Evolutionary conservation across 2,888 invertebrate genomes (phyloP).

Genomic region (Orchesellides sinensis): DNA sequence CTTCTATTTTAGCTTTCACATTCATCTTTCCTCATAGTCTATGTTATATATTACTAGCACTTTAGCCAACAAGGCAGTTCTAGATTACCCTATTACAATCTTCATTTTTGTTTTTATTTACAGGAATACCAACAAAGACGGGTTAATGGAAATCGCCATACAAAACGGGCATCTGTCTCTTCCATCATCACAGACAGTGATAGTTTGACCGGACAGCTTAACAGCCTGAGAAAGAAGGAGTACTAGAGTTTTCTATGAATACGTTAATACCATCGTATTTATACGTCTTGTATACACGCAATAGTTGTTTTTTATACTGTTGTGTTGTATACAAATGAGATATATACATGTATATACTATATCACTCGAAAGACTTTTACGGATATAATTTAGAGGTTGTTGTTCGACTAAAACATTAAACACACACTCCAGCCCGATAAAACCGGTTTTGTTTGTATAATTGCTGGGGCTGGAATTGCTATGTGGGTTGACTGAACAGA

Average conservation of each 20-base stretch:
- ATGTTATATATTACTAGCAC: neutral
- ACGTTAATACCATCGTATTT: neutral
- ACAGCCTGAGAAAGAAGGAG: constrained; percentile 61
- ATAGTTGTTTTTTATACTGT: neutral
- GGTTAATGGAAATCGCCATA: constrained; percentile 39
- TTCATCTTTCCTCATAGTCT: neutral
- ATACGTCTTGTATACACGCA: neutral
- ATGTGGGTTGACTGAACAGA: too few species aligned
- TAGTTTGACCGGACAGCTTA: constrained; percentile 68
- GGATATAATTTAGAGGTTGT: neutral
- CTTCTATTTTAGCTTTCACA: neutral
- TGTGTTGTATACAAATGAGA: neutral
- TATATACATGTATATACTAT: neutral
- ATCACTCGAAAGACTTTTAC: constrained; percentile 11
- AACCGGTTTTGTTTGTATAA: too few species aligned
- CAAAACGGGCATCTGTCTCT: constrained; percentile 56
- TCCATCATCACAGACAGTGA: constrained; percentile 64
- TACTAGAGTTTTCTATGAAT: constrained; percentile 6
- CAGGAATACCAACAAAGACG: constrained; percentile 70
- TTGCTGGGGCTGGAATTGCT: too few species aligned
- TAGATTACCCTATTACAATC: neutral
- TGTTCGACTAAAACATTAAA: neutral
- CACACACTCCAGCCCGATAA: too few species aligned
- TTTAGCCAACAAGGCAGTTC: neutral
- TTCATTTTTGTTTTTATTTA: constrained; percentile 31